Conservation (phyloP, 2,113 vertebrate species). For the Oxygymnocypris stewartii region DNA sequence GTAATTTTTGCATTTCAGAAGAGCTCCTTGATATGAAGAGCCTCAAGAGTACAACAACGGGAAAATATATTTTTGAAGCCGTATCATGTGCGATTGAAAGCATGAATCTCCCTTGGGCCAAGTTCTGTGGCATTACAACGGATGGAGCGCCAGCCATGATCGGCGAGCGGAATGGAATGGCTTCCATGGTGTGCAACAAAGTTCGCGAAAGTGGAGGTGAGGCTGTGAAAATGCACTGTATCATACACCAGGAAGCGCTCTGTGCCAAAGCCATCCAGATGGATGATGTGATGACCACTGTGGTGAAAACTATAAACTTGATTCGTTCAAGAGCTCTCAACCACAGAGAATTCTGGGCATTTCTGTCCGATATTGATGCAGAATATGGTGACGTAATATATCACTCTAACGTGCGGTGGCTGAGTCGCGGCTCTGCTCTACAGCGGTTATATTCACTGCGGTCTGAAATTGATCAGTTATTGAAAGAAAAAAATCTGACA, state of each 20-base stretch:
- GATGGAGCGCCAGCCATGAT: constrained; percentile 50
- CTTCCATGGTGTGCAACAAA: constrained; percentile 46
- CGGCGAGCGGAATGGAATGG: constrained; percentile 48
- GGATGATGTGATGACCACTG: too few species aligned
- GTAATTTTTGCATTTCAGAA: background rate
- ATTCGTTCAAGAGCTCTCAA: constrained; percentile 25
- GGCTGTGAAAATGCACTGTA: constrained; percentile 21
- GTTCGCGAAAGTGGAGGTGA: constrained; percentile 34
- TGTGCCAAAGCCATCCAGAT: too few species aligned
- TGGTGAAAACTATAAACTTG: constrained; percentile 44
- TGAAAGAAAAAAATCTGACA: constrained; percentile 1
- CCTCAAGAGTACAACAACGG: constrained; percentile 43
- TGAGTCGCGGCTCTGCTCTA: too few species aligned
- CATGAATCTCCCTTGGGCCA: background rate
- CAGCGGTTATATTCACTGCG: constrained; percentile 22
- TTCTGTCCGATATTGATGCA: constrained; percentile 33
- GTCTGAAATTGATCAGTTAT: constrained; percentile 46
- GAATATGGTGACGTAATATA: constrained; percentile 47
- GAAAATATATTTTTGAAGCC: constrained; percentile 47
- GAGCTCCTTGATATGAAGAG: constrained; percentile 2
- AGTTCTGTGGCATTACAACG: constrained; percentile 24
- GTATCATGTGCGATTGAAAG: constrained; percentile 31
- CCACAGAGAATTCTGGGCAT: constrained; percentile 39
- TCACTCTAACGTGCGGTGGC: background rate
- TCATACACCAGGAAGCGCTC: too few species aligned